Percentiles rank a stretch among this genome's conserved stretches.
phyloP scores from a whole-genome alignment of 2,797 vertebrate genomes.

The Argentina silus region DNA sequence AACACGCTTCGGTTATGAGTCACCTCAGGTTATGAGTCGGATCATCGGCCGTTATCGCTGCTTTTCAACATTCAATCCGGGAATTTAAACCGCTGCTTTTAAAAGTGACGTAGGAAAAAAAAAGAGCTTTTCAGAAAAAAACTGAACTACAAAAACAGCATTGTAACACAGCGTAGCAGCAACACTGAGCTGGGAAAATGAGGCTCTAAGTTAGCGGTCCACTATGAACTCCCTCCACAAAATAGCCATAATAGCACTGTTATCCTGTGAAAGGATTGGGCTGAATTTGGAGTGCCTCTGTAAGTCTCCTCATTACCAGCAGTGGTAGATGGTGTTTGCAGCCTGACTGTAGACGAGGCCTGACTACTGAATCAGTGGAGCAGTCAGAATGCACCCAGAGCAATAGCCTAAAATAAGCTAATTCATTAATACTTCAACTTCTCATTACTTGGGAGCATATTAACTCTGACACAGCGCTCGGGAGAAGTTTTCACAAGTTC shows the following conservation, averaged over 20 bases:
- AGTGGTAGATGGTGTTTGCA: background rate
- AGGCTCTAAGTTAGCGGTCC: no score
- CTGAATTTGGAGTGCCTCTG: no score
- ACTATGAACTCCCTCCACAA: background rate
- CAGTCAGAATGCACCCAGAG: background rate
- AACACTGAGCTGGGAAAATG: background rate
- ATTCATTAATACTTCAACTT: background rate
- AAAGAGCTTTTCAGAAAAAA: no score
- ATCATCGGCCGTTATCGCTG: no score
- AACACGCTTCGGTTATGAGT: no score
- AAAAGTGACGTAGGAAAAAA: no score
- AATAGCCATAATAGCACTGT: background rate
- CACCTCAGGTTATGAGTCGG: no score
- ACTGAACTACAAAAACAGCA: no score
- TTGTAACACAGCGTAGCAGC: no score
- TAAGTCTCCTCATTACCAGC: background rate
- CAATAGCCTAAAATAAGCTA: background rate
- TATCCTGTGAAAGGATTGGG: background rate
- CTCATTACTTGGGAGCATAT: background rate
- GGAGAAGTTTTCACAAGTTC: background rate
- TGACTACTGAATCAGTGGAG: background rate
- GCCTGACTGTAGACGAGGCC: background rate
- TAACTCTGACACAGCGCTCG: background rate
- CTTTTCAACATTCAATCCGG: no score
- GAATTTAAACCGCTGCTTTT: no score